A percentile compares a stretch with the other conserved stretches of the same genome.
Conservation (phyloP, 2,888 invertebrate species). For the Anorthoa munda region DNA sequence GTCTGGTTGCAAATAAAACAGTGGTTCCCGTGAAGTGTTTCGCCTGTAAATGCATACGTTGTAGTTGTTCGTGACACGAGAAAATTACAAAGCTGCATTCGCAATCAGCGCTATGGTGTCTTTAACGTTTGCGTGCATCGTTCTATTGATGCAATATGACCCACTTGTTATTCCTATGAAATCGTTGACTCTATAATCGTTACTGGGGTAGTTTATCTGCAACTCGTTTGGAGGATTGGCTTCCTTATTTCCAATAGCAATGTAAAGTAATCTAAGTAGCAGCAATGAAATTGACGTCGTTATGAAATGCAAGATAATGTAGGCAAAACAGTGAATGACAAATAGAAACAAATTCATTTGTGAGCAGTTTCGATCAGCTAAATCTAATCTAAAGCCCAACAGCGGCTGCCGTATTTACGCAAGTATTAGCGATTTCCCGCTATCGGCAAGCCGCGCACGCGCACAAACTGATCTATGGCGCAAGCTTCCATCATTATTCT, state of each 20-base stretch:
- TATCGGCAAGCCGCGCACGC: conserved; percentile 84
- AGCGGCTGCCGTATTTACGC: conserved; percentile 86
- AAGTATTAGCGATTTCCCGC: conserved; percentile 86
- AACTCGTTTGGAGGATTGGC: conserved; percentile 45
- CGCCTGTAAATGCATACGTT: conserved; percentile 66
- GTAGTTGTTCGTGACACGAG: conserved; percentile 77
- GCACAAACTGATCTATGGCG: conserved; percentile 82
- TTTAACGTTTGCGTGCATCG: conserved; percentile 84
- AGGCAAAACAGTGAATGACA: conserved; percentile 63
- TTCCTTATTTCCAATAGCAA: conserved; percentile 54
- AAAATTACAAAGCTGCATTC: conserved; percentile 82
- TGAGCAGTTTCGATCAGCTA: conserved; percentile 69
- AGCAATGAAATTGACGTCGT: conserved; percentile 37
- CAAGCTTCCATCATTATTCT: conserved; percentile 88
- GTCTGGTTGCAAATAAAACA: conserved; percentile 65
- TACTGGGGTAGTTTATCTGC: conserved; percentile 50
- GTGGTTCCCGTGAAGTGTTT: conserved; percentile 63
- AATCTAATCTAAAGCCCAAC: conserved; percentile 75
- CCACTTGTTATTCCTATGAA: conserved; percentile 85
- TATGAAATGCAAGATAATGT: conserved; percentile 50
- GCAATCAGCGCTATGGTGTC: conserved; percentile 83
- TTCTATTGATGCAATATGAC: conserved; percentile 87
- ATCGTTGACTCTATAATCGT: conserved; percentile 69
- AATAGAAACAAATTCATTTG: conserved; percentile 67
- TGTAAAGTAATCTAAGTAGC: conserved; percentile 35